phyloP scores from a whole-genome alignment of 2,113 vertebrate genomes.

The Enhydra lutris region DNA sequence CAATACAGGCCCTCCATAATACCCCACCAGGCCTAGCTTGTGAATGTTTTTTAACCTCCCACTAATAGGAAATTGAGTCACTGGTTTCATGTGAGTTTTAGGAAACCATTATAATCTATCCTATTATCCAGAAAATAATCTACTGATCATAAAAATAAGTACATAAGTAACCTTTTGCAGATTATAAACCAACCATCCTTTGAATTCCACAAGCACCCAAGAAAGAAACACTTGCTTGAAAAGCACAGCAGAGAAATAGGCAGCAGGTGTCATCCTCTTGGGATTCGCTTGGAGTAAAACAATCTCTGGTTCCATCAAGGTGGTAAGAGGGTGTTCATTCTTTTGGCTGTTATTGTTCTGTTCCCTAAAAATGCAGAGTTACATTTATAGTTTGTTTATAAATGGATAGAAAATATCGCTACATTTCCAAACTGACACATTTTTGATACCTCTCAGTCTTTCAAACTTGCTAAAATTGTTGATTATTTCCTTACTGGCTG shows the following conservation, averaged over 20 bases:
- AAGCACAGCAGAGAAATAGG: background rate
- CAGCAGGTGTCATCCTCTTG: background rate
- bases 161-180: slow-evolving; percentile 24
- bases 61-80: slow-evolving; percentile 1
- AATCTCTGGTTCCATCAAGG: slow-evolving; percentile 10
- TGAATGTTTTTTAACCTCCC: background rate
- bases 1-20: too few relatives aligned
- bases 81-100: background rate
- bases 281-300: slow-evolving; percentile 32
- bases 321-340: slow-evolving; percentile 23
- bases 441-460: slow-evolving; percentile 44
- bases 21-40: background rate
- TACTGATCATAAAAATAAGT: slow-evolving; percentile 27
- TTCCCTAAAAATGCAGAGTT: slow-evolving; percentile 23
- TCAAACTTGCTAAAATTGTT: slow-evolving; percentile 30
- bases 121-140: background rate
- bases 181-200: background rate
- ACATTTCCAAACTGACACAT: slow-evolving; percentile 39
- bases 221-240: slow-evolving; percentile 21
- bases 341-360: slow-evolving; percentile 21
- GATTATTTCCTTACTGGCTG: slow-evolving; percentile 1
- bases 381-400: slow-evolving; percentile 32
- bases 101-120: background rate
- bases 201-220: background rate
- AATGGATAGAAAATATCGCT: background rate